Evolutionary conservation across 1,140 invertebrate genomes (phyloP).

Genomic region (Yoshiicerus persimilis): DNA sequence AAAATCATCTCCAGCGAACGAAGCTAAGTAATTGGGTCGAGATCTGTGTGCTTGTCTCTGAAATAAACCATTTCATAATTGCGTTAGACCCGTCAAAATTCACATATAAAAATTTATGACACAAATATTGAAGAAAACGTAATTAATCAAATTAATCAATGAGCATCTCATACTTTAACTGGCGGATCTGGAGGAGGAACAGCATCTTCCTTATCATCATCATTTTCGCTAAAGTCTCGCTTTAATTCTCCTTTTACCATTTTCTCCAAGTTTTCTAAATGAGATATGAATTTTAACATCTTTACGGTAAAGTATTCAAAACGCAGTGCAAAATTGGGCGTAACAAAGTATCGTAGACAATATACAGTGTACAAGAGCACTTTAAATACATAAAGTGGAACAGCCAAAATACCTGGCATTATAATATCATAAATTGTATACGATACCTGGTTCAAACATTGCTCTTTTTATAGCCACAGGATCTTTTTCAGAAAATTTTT

Average conservation of each 20-base stretch:
- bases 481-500: conserved; percentile 94
- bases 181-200: conserved; percentile 49
- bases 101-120: background rate
- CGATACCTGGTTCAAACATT: conserved; percentile 83
- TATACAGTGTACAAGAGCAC: too few species aligned
- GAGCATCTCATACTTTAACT: conserved; percentile 32
- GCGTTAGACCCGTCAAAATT: too few species aligned
- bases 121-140: too few species aligned
- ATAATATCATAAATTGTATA: background rate
- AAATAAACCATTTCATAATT: too few species aligned
- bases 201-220: conserved; percentile 58
- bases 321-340: too few species aligned
- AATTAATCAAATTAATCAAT: too few species aligned
- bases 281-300: conserved; percentile 29
- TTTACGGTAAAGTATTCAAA: too few species aligned
- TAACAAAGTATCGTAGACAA: too few species aligned
- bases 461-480: conserved; percentile 72
- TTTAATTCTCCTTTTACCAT: conserved; percentile 84
- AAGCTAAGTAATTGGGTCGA: conserved; percentile 36
- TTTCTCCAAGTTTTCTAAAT: conserved; percentile 72
- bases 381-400: too few species aligned
- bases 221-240: conserved; percentile 58
- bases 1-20: conserved; percentile 9
- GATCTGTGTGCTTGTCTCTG: conserved; percentile 37
- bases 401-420: too few species aligned